Conservation (phyloP, 2,888 invertebrate genomes). For the Caprella mutica region DNA sequence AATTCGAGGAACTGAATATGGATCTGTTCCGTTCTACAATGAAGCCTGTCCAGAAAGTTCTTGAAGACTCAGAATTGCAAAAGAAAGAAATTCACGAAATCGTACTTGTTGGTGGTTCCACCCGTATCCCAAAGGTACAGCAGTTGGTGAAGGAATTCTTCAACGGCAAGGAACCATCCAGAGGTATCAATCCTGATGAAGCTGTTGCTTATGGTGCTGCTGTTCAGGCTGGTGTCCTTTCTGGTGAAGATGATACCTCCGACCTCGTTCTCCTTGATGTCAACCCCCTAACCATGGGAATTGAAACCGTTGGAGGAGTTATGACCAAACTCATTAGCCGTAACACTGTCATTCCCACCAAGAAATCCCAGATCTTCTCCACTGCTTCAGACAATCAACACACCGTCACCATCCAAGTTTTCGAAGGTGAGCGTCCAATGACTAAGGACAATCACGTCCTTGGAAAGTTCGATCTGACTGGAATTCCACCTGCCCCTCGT, state of each 20-base stretch:
- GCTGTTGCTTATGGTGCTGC: conserved; percentile 98
- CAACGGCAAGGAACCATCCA: conserved; percentile 92
- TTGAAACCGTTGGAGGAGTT: conserved; percentile 98
- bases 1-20: conserved; percentile 97
- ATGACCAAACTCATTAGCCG: conserved; percentile 97
- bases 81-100: conserved; percentile 98
- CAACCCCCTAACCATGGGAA: conserved; percentile 96
- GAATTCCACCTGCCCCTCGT: conserved; percentile 87
- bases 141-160: conserved; percentile 89
- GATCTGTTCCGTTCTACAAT: conserved; percentile 64
- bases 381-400: conserved; percentile 98
- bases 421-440: conserved; percentile 99
- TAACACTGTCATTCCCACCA: conserved; percentile 98
- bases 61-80: conserved; percentile 98
- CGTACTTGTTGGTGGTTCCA: conserved; percentile 96
- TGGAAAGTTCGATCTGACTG: conserved; percentile 95
- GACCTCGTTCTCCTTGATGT: conserved; percentile 86
- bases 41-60: conserved; percentile 87
- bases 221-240: conserved; percentile 94
- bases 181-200: conserved; percentile 98
- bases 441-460: conserved; percentile 98
- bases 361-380: conserved; percentile 98
- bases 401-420: conserved; percentile 96
- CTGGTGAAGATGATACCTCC: conserved; percentile 93
- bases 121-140: conserved; percentile 96